Evolutionary conservation across 2,113 vertebrate species (phyloP), one percentile per base, ranked within the genome.

Genomic region (Chiloscyllium plagiosum): DNA sequence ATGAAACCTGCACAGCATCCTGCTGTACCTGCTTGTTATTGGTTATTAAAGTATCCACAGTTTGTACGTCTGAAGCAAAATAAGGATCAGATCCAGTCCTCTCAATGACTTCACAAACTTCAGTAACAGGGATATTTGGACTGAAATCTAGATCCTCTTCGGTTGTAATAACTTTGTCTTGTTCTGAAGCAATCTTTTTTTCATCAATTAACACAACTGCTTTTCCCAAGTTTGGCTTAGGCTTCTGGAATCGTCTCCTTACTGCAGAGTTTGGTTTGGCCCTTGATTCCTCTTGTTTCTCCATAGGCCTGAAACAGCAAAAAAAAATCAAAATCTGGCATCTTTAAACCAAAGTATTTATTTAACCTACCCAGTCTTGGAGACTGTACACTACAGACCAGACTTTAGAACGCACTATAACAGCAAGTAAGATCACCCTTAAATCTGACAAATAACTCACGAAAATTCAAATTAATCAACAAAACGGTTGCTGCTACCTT

Each of bases 211-310:
- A 6, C 26, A 95, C 96, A 96, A 95, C 1, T 95, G 80, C 86
- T 96, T 96, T 97, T 96, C 87, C 96, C 87, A 97, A 19, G 96
- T 97, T 98, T 96, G 97, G 97, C 96, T 97, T 97, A 95, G 96
- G 97, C 96, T 96, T 98, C 95, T 96, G 97, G 50, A 97, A 5
- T 96, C 96, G 97, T 95, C 97, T 96, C 96, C 97, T 97, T 90
- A 69, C 96, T 95, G 97, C 52, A 86, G 37, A 96, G 3, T 92
- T 0, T 96, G 96, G 96, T 97, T 97, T 97, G 37, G 96, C 90
- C 65, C 95, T 5, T 37, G 96, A 96, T 42, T 1, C 50, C 42
- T 96, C 96, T 85, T 47, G 37, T n/a, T 69, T 96, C 95, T 97
- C 96, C 95, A 66, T 95, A 96, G 87, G 96, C 13, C 97, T 98